phyloP scores from a whole-genome alignment of 2,888 invertebrate species.

The Caenorhabditis japonica region DNA sequence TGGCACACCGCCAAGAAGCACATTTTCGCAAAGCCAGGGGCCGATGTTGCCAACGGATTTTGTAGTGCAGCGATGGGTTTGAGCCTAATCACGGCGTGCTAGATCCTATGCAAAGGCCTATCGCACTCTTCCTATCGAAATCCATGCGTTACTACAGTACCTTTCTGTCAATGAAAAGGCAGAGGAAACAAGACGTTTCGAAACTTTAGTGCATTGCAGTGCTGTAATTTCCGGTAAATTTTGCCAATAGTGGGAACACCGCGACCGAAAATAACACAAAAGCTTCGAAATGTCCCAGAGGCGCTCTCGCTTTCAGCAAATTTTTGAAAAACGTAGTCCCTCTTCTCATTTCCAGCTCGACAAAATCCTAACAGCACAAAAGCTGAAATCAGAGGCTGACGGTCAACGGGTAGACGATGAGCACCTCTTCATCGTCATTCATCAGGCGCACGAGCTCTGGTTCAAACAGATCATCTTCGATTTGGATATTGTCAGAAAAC shows the following conservation, averaged over 20 bases:
- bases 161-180: too few relatives aligned
- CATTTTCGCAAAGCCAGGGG: too few relatives aligned
- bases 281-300: slow-evolving; percentile 27
- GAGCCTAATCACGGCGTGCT: not conserved
- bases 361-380: slow-evolving; percentile 87
- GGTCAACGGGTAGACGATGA: slow-evolving; percentile 66
- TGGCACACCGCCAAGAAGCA: too few relatives aligned
- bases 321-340: too few relatives aligned
- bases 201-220: too few relatives aligned
- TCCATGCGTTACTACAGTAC: too few relatives aligned
- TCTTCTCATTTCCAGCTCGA: slow-evolving; percentile 82
- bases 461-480: slow-evolving; percentile 99
- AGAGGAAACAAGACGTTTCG: too few relatives aligned
- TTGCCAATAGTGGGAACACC: too few relatives aligned
- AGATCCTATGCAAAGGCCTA: too few relatives aligned
- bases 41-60: too few relatives aligned
- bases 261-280: not conserved
- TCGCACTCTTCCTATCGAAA: too few relatives aligned
- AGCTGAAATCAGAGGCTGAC: slow-evolving; percentile 84
- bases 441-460: slow-evolving; percentile 91
- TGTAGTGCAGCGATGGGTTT: not conserved
- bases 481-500: slow-evolving; percentile 89
- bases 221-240: too few relatives aligned
- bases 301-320: not conserved
- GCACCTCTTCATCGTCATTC: slow-evolving; percentile 65